Conservation (phyloP, 2,888 invertebrate species). For the Koerneria pararmatus region DNA sequence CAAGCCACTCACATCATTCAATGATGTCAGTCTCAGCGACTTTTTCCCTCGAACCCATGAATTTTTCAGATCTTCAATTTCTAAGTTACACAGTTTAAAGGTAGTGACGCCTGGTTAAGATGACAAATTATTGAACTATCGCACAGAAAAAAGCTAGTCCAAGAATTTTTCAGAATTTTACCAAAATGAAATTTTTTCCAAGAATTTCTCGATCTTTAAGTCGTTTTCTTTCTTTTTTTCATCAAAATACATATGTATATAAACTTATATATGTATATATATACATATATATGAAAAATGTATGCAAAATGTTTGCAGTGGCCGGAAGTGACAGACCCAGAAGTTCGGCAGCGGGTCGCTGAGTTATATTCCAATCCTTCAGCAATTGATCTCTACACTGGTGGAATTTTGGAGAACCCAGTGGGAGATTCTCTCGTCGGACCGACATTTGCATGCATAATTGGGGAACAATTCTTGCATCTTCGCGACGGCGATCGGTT, state of each 20-base stretch:
- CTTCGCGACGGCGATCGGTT: constrained; percentile 64
- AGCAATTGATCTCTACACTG: constrained; percentile 63
- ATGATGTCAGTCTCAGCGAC: constrained; percentile 23
- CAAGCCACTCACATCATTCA: constrained; percentile 67
- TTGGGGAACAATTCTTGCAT: constrained; percentile 63
- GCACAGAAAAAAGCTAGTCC: no score
- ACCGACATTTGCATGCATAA: constrained; percentile 63
- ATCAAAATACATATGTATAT: no score
- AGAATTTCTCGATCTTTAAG: no score
- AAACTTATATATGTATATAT: no score
- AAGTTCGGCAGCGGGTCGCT: constrained; percentile 45
- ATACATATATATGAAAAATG: no score
- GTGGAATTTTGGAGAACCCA: constrained; percentile 63
- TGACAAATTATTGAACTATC: no score
- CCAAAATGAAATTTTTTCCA: no score
- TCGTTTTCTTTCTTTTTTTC: no score
- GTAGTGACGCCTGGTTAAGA: no score
- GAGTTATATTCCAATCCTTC: constrained; percentile 31
- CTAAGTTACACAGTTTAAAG: no score
- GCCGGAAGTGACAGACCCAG: constrained; percentile 48
- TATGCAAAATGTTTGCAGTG: constrained; percentile 30
- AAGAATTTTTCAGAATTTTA: no score
- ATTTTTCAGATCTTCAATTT: background rate
- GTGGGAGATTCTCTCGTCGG: constrained; percentile 62
- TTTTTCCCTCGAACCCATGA: background rate